Evolutionary conservation across 2,888 invertebrate genomes (phyloP), one percentile per base, ranked within the genome.

Genomic region (Zele albiditarsus): DNA sequence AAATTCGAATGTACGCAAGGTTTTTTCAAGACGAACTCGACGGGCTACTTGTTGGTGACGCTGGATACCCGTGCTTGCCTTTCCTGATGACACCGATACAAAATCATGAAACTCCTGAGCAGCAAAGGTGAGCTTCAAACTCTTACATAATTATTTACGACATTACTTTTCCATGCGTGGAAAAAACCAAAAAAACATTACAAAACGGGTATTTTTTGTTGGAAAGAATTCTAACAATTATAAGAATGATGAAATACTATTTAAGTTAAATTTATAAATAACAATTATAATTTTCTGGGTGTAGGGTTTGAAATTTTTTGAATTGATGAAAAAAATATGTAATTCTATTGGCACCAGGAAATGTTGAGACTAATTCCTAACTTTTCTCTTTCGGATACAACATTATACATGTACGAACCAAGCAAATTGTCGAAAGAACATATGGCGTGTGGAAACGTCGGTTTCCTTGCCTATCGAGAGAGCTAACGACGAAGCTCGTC

Each of bases 11-110:
- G 16, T 71, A 74, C 46, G 68, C 65, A 72, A 53, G 75, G 20
- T 79, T 72, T 67, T 23, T 38, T 20, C 25, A 72, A 62, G 62
- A 68, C n/a, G 57, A 74, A 68, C 16, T 77, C 2, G 66, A 67
- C 70, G 79, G 79, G 53, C 63, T 76, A 31, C 66, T 79, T 16
- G 74, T 80, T 14, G 80, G 79, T 27, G 79, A 80, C 49, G 71
- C 68, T 73, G 78, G 78, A 25, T 79, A 79, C 77, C 70, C 78
- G 8, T 78, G 78, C 57, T 70, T 74, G 33, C 68, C 78, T 33
- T 80, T 78, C 65, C 65, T 78, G 33, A 62, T 80, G 53, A 80
- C 78, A 1, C 80, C 75, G 0, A 20, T 80, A 28, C 20, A n/a
- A 60, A 74, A 78, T 75, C 72, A 79, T 10, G 42, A 3, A 49